Conservation (phyloP, 2,113 vertebrate species). For the Platysternon megacephalum region DNA sequence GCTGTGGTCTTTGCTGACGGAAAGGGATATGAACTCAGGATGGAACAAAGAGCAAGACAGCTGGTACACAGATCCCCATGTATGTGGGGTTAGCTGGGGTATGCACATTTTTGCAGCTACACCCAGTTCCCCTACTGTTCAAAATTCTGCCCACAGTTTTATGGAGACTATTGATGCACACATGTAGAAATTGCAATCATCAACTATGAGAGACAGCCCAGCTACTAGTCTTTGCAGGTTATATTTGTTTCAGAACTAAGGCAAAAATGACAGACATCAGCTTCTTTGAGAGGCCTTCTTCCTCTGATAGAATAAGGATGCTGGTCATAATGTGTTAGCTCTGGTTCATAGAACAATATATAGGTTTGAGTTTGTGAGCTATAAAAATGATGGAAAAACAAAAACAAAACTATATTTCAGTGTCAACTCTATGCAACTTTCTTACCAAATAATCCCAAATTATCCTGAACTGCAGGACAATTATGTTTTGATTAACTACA, state of each 20-base stretch:
- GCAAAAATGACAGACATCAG: conserved; percentile 59
- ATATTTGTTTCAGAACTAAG: conserved; percentile 56
- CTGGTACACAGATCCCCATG: not conserved
- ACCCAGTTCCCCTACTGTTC: not conserved
- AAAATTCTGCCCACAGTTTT: not conserved
- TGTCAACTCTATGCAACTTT: conserved; percentile 29
- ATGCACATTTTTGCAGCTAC: not conserved
- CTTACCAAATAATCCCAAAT: not conserved
- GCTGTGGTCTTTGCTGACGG: too few relatives aligned
- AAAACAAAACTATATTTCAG: conserved; percentile 7
- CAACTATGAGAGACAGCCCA: conserved; percentile 68
- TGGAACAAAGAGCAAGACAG: not conserved
- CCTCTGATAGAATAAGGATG: conserved; percentile 32
- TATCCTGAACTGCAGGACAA: conserved; percentile 20
- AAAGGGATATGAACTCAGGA: not conserved
- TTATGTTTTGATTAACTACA: not conserved
- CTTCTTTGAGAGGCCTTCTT: conserved; percentile 33
- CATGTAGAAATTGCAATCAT: conserved; percentile 34
- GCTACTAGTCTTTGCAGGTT: conserved; percentile 67
- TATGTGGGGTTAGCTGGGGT: not conserved
- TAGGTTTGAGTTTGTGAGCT: not conserved
- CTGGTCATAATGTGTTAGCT: conserved; percentile 22
- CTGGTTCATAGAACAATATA: conserved; percentile 24
- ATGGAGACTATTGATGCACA: too few relatives aligned
- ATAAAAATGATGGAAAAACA: conserved; percentile 3